Evolutionary conservation across 2,888 invertebrate genomes (phyloP).

Genomic region (Pecten maximus): DNA sequence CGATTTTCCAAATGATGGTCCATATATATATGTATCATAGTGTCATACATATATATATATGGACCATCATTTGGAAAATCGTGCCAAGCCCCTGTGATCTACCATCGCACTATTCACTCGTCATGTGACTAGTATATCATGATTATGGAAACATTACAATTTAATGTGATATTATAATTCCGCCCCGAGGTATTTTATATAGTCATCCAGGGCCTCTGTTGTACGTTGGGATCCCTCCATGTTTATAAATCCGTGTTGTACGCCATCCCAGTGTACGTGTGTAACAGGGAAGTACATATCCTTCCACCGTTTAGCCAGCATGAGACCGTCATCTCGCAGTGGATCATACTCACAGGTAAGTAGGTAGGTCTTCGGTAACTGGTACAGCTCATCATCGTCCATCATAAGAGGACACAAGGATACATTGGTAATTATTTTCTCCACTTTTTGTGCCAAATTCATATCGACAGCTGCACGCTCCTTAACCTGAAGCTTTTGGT

Average conservation of each 20-base stretch:
- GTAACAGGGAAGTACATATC: conserved; percentile 11
- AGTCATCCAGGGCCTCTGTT: background rate
- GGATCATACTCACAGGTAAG: background rate
- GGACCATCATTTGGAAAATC: too few species aligned
- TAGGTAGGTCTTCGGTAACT: background rate
- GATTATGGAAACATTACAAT: too few species aligned
- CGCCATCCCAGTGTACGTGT: conserved; percentile 2
- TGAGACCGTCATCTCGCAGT: background rate
- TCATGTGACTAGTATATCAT: too few species aligned
- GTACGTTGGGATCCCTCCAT: background rate
- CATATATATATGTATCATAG: too few species aligned
- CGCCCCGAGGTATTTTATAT: background rate
- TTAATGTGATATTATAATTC: background rate
- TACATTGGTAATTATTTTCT: background rate
- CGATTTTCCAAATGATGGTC: too few species aligned
- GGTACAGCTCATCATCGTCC: background rate
- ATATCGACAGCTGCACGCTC: background rate
- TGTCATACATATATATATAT: too few species aligned
- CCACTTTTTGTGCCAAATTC: background rate
- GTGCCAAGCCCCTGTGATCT: too few species aligned
- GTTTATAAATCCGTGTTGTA: background rate
- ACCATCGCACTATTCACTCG: too few species aligned
- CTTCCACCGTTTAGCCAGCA: background rate
- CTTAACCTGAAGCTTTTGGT: background rate
- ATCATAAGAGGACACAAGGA: background rate